phyloP scores from a whole-genome alignment of 2,797 vertebrate species.

The Stomatorhinus walkeri region DNA sequence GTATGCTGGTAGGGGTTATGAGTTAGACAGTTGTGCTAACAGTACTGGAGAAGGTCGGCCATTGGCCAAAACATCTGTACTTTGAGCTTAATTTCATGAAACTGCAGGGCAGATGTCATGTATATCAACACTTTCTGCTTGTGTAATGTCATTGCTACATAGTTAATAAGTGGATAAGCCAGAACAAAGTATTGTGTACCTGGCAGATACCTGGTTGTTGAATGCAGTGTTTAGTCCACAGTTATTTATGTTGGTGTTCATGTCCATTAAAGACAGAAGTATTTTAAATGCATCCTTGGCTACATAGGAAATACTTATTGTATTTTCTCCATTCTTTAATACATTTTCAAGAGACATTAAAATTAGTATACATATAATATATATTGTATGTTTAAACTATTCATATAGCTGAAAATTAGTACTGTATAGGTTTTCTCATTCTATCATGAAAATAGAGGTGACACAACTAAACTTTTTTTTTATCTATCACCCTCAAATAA shows the following conservation, averaged over 20 bases:
- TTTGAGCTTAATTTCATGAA: slow-evolving; percentile 32
- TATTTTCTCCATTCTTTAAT: slow-evolving; percentile 52
- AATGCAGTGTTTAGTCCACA: slow-evolving; percentile 45
- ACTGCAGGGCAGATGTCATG: slow-evolving; percentile 42
- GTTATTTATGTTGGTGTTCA: slow-evolving; percentile 41
- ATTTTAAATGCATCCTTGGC: slow-evolving; percentile 52
- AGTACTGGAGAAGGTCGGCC: neutral
- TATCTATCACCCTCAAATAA: neutral
- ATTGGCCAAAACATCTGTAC: slow-evolving; percentile 26
- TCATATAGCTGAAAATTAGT: slow-evolving; percentile 5
- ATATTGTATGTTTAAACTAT: slow-evolving; percentile 1
- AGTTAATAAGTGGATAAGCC: slow-evolving; percentile 32
- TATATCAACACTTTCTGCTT: slow-evolving; percentile 50
- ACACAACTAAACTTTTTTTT: neutral
- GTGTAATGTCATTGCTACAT: slow-evolving; percentile 46
- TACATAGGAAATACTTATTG: slow-evolving; percentile 41
- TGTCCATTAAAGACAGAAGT: slow-evolving; percentile 40
- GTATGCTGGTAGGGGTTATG: slow-evolving; percentile 45
- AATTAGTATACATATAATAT: neutral
- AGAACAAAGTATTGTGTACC: slow-evolving; percentile 28
- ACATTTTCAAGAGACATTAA: neutral
- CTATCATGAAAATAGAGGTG: neutral
- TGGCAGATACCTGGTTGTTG: slow-evolving; percentile 49
- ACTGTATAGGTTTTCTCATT: neutral
- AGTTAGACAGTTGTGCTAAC: neutral